Evolutionary conservation across 2,113 vertebrate species (phyloP).

Genomic region (Chaetops frenatus): DNA sequence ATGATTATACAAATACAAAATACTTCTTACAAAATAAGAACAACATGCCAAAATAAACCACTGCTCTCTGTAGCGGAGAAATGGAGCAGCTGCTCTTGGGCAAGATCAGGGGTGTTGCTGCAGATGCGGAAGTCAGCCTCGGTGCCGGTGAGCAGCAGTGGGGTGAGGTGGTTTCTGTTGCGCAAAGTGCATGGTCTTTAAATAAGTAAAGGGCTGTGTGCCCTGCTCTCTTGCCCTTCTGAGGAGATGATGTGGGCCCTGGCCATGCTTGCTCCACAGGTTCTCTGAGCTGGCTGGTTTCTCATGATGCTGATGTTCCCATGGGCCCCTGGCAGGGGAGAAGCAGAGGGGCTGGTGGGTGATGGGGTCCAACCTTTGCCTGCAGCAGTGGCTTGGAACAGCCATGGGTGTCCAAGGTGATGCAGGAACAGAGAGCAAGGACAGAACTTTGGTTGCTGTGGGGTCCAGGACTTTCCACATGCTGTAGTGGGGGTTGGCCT

Average conservation of each 20-base stretch:
- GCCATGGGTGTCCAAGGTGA: background rate
- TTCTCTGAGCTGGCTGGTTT: background rate
- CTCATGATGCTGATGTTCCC: background rate
- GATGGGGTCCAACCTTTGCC: background rate
- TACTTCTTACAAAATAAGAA: constrained; percentile 40
- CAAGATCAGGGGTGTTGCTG: background rate
- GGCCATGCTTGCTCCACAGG: rapidly evolving
- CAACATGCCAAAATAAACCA: constrained; percentile 52
- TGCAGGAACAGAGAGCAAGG: background rate
- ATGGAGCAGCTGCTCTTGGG: constrained; percentile 26
- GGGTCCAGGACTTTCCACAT: rapidly evolving
- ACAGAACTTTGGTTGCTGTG: background rate
- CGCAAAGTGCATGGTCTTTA: background rate
- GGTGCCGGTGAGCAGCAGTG: rapidly evolving
- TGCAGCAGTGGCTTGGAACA: background rate
- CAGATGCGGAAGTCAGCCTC: background rate
- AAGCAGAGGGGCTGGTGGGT: background rate
- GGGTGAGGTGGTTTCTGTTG: constrained; percentile 30
- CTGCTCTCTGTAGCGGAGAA: background rate
- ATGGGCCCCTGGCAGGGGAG: background rate
- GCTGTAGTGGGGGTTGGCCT: rapidly evolving
- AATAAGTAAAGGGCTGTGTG: background rate
- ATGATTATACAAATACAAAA: constrained; percentile 38
- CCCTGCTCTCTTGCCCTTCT: background rate
- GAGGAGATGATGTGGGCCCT: background rate